A percentile compares a stretch with the other conserved stretches of the same genome.
Evolutionary conservation across 2,797 vertebrate genomes (phyloP).

Genomic region (Avahi laniger): DNA sequence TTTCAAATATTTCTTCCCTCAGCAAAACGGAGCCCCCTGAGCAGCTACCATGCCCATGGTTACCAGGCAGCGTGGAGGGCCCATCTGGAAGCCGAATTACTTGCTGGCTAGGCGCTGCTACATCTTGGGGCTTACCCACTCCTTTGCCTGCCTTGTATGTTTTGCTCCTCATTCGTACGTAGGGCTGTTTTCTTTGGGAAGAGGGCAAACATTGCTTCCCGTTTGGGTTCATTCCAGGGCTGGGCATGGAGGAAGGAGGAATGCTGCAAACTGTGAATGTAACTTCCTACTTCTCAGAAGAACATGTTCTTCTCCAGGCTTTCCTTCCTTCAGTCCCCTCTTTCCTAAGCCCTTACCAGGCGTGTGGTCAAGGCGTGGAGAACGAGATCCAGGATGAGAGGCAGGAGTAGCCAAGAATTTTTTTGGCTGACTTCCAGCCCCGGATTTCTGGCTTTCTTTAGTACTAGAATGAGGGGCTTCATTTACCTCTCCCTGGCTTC

Average conservation of each 20-base stretch:
- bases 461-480: neutral
- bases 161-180: neutral
- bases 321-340: neutral
- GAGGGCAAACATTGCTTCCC: neutral
- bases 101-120: neutral
- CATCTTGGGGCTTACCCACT: conserved; percentile 78
- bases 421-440: neutral
- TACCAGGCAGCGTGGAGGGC: neutral
- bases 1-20: neutral
- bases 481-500: neutral
- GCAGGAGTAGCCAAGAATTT: neutral
- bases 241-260: neutral
- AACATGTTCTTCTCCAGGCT: neutral
- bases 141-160: conserved; percentile 53
- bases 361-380: neutral
- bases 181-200: neutral
- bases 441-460: neutral
- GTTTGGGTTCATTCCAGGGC: neutral
- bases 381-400: neutral
- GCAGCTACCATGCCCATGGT: neutral
- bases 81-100: neutral
- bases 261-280: neutral
- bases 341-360: neutral
- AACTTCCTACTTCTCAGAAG: neutral
- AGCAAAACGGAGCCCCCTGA: neutral